Base-by-base conservation (phyloP, 2,797 vertebrate species). In the Prunella strophiata region DNA sequence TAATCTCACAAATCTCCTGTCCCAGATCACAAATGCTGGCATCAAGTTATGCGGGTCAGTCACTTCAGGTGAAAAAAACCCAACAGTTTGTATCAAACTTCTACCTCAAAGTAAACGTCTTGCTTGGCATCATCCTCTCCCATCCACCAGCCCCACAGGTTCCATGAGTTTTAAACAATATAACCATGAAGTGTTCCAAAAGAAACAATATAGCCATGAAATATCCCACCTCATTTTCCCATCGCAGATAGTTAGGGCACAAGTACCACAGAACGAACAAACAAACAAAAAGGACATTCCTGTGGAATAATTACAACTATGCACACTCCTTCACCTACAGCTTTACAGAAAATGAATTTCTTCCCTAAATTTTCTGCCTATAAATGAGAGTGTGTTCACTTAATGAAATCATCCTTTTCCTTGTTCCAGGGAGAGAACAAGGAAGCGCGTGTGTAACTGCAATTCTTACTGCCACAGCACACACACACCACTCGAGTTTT, bases 401-500 rank as follows among this genome's bases (percentile, higher is more conserved):
- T 32, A 36, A 74, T 9, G 9, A 43, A 68, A 59, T 48, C 10
- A 38, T 23, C 14, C 26, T 32, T 47, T 40, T 47, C 20, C 65
- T 76, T 79, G 20, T n/a, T 72, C 7, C 61, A 73, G n/a, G 26
- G 20, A 40, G 47, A 48, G 48, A 25, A 4, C 4, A 74, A 63
- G 52, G 71, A 85, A 79, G 52, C 2, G 5, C 0, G 3, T 3
- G 25, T 25, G 16, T 14, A 30, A 62, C 38, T 58, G 74, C 0
- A 0, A 65, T 30, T 65, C 43, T 48, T 34, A 16, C 51, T 32
- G 63, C 32, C 34, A 48, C 40, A 25, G 71, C 3, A 9, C 29
- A 32, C 51, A 59, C 63, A 22, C 0, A 16, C 51, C 52, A 38
- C 16, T 1, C 4, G 3, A 51, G 59, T 43, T 68, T 16, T 73